Base-by-base conservation (phyloP, 2,888 invertebrate genomes). In the Caenorhabditis panamensis region DNA sequence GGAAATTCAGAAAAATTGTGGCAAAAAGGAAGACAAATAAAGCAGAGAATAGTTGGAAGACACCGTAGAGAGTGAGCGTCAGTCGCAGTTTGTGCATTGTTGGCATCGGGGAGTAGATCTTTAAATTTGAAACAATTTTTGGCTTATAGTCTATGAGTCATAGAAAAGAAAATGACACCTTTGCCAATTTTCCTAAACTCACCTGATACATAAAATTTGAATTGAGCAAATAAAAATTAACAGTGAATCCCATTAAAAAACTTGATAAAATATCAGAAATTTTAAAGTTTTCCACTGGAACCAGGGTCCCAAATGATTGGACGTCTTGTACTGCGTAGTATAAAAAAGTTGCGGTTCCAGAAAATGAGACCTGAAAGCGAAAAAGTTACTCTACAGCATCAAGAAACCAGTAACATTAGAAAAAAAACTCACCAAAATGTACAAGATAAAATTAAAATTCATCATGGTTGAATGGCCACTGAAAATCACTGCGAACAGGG, bases 51-150 rank as follows among this genome's bases (percentile, higher is more conserved):
- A 87, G 56, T 53, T 83, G 83, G 68, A 87, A 87, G 0, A 83
- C 83, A 18, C 82, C 84, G 47, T 84, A 82, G 31, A 87, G 79
- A 20, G 79, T 82, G 37, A 87, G 72, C 13, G 82, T 80, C 9
- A 87, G 79, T 5, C 85, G 85, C 20, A 85, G 82, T 73, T 85
- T 85, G 56, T 85, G 81, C 67, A 83, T 83, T 3, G 85, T 85
- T 37, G 83, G 82, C 51, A 85, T 67, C 16, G 83, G 83, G 18
- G 82, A 83, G 54, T 72, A 84, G n/a, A 79, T 72, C 85, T 85
- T 71, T 9, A 76, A 69, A 28, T 31, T 13, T 1, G 18, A n/a
- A 18, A 22, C 13, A 20, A 9, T 18, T 59, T 56, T 9, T 6
- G 18, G 13, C 31, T 31, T 9, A 31, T 31, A 9, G 31, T 31